Conservation (phyloP, 2,113 vertebrate species). For the Riparia riparia region DNA sequence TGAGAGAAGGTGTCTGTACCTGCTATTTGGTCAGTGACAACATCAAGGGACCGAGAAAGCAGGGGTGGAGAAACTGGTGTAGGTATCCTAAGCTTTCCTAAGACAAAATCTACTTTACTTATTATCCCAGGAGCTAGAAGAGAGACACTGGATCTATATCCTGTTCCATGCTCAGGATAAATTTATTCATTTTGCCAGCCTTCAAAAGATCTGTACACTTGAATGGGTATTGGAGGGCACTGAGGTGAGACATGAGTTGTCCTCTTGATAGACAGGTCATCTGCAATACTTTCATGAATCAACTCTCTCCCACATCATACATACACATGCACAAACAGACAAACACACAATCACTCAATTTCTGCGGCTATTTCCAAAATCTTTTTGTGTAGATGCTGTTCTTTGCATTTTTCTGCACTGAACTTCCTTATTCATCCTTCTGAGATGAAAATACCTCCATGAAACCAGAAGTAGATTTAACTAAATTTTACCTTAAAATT, state of each 20-base stretch:
- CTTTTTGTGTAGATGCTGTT: neutral
- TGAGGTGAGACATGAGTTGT: neutral
- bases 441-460: neutral
- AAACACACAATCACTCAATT: neutral
- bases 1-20: neutral
- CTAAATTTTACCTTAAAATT: constrained; percentile 19
- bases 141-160: neutral
- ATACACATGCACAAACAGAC: neutral
- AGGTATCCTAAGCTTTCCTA: neutral
- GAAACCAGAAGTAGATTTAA: neutral
- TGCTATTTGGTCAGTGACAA: neutral
- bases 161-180: neutral
- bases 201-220: neutral
- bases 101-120: neutral
- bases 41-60: neutral
- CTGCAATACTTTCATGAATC: neutral
- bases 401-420: neutral
- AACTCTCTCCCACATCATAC: neutral
- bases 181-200: neutral
- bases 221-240: neutral
- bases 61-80: neutral
- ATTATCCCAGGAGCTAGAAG: neutral
- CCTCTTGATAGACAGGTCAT: neutral
- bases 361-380: neutral
- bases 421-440: neutral